Conservation (phyloP, 1,140 invertebrate species). For the Drosophila burlai region DNA sequence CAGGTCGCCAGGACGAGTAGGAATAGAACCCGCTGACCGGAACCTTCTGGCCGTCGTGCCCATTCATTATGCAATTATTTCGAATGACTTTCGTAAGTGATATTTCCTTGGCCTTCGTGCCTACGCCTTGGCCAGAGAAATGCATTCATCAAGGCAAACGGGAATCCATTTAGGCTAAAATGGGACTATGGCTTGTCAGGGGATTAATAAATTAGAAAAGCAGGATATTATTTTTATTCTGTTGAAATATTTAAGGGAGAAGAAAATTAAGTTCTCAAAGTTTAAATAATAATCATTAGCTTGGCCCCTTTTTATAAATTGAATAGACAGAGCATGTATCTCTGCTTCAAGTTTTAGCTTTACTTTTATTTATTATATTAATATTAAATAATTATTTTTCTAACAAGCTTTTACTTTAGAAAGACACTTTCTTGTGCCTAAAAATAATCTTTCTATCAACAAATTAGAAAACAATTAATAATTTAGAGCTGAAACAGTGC, state of each 20-base stretch:
- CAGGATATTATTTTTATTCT: not conserved
- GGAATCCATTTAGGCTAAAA: constrained; percentile 24
- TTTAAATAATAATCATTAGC: no score
- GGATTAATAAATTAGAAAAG: constrained; percentile 21
- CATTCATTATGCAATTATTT: constrained; percentile 83
- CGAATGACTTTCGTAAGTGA: constrained; percentile 81
- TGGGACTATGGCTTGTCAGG: not conserved
- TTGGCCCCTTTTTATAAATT: no score
- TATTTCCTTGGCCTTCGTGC: constrained; percentile 63
- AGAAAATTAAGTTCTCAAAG: not conserved
- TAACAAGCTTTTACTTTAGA: not conserved
- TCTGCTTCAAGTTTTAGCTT: no score
- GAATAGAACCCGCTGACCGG: constrained; percentile 12
- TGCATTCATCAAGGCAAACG: constrained; percentile 49
- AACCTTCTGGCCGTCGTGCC: constrained; percentile 41
- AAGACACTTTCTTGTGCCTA: not conserved
- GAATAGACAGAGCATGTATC: no score
- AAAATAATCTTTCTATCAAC: not conserved
- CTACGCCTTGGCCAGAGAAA: constrained; percentile 15
- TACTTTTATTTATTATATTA: no score
- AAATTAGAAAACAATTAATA: constrained; percentile 24
- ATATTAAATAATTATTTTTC: no score
- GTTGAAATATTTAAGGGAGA: not conserved
- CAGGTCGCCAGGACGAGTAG: constrained; percentile 34
- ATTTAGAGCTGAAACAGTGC: not conserved